Base-by-base conservation (phyloP, 2,797 vertebrate genomes). In the Pygocentrus nattereri region DNA sequence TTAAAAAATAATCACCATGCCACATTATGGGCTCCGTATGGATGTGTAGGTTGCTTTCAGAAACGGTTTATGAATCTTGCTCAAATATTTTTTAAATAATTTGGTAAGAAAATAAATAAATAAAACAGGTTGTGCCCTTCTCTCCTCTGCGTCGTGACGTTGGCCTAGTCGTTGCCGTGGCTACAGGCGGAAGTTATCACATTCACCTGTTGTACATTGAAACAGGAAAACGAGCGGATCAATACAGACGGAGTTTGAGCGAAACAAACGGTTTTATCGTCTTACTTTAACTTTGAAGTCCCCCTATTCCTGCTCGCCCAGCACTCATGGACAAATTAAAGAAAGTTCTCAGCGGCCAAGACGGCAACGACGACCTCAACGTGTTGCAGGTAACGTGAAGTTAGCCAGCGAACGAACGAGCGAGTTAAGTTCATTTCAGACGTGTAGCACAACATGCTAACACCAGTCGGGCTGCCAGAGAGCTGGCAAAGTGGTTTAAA, bases 241-340 rank as follows among this genome's bases (percentile, higher is more conserved):
- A 5, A 65, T 67, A 49, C 31, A 18, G 31, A 19, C 23, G 18
- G 31, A 62, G 31, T 19, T 54, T 23, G 2, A 19, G 19, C 23
- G 50, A 23, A 30, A 15, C 50, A 47, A 5, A 49, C 5, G 0
- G 15, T n/a, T 49, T 44, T 49, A 0, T 44, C 12, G n/a, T 15
- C 16, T 64, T 30, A 6, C 5, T 54, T 61, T 2, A 52, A 5
- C 16, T 23, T 2, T 47, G 74, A 27, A 21, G 4, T 19, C 8
- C 25, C 0, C 19, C 27, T 58, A 13, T 0, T 0, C n/a, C 38
- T 10, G n/a, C 27, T 34, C 44, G 12, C 25, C 47, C 16, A 12
- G 49, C 56, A 10, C 77, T 75, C 67, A 97, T 97, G 96, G 97
- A 98, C 83, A 97, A 98, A 84, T 72, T 89, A 77, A 89, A 89